These are phyloP conservation scores for Heliconius himera DNA, from an alignment of 1,140 invertebrate species.

Conservation along the genomic window DNA sequence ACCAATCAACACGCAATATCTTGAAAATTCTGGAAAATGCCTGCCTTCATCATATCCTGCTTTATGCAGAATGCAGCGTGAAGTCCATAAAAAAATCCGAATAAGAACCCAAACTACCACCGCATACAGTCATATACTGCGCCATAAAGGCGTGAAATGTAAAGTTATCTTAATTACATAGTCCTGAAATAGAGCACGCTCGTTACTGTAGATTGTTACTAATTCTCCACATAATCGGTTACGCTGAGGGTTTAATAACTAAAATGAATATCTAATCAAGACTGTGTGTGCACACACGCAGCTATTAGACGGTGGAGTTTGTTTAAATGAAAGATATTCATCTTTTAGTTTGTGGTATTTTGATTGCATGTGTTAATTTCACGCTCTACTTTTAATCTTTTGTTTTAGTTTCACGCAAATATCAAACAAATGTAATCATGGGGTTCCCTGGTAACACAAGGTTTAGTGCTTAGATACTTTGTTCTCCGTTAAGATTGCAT, in stretches of 20 bases:
- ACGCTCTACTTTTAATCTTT: background rate
- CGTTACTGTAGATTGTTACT: slow-evolving; percentile 20
- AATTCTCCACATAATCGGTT: slow-evolving; percentile 31
- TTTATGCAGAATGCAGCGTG: too few relatives aligned
- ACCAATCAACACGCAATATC: too few relatives aligned
- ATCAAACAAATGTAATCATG: too few relatives aligned
- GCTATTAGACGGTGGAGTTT: slow-evolving; percentile 10
- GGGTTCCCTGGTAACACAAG: too few relatives aligned
- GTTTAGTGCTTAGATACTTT: too few relatives aligned
- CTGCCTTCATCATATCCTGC: too few relatives aligned
- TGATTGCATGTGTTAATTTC: background rate
- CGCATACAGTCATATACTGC: background rate
- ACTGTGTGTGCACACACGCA: background rate
- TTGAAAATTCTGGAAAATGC: too few relatives aligned
- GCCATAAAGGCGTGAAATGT: background rate
- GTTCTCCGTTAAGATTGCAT: too few relatives aligned
- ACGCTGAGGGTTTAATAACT: slow-evolving; percentile 28
- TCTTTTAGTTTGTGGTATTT: background rate
- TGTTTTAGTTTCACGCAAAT: too few relatives aligned
- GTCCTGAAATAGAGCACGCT: slow-evolving; percentile 13
- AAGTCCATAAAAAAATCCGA: background rate
- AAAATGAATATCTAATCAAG: slow-evolving; percentile 25
- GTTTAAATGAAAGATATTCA: background rate
- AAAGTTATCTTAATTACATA: slow-evolving; percentile 21
- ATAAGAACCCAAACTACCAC: background rate